Conservation (phyloP, 2,113 vertebrate genomes). For the Mesitornis unicolor region DNA sequence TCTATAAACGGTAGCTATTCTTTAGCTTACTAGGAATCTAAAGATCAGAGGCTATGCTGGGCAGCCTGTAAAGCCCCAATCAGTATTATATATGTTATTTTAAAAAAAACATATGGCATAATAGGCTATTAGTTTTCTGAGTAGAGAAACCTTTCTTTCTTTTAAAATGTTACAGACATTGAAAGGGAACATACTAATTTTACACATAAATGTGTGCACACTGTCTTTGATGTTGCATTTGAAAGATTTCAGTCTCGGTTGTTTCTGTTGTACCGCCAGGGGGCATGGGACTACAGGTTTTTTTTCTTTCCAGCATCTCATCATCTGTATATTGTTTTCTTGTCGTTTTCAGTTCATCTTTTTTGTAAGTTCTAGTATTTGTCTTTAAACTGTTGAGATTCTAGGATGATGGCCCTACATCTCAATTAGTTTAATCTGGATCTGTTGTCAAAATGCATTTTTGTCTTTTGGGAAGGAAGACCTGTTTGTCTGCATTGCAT, state of each 20-base stretch:
- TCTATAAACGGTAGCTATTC: background rate
- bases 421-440: background rate
- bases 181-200: background rate
- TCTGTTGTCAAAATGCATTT: background rate
- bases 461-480: background rate
- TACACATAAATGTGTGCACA: background rate
- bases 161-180: background rate
- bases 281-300: constrained; percentile 14
- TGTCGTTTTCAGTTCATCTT: background rate
- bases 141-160: background rate
- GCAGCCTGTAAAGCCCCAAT: background rate
- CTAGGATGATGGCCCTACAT: background rate
- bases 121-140: background rate
- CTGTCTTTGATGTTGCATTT: background rate
- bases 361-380: background rate
- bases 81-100: background rate
- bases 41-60: background rate
- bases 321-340: background rate
- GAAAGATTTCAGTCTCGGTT: background rate
- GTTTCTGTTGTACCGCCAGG: constrained; percentile 38
- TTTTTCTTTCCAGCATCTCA: background rate
- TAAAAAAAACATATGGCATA: background rate
- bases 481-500: background rate
- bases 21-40: background rate
- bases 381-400: background rate